Percentiles rank a stretch among this genome's conserved stretches.
These are phyloP conservation scores for Malurus splendens DNA, from an alignment of 2,797 vertebrate species.

Conservation along the genomic window DNA sequence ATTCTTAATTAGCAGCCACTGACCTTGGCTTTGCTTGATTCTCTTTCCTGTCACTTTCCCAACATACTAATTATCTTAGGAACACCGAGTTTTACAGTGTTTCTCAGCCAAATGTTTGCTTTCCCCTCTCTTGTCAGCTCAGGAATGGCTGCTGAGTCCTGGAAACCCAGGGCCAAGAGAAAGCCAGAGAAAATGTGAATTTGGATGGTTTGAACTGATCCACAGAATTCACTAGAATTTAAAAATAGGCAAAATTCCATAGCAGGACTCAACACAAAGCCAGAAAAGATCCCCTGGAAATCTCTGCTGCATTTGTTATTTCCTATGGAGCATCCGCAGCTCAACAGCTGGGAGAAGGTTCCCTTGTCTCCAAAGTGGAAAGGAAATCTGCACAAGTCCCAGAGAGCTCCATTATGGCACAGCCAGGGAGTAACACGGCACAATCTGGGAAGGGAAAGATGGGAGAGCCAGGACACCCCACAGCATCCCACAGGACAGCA, in stretches of 20 bases:
- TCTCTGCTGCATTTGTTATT: background rate
- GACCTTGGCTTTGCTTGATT: constrained; percentile 52
- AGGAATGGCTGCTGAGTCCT: background rate
- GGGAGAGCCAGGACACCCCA: background rate
- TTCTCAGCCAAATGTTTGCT: constrained; percentile 12
- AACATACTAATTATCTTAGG: constrained; percentile 60
- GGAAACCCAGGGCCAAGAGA: background rate
- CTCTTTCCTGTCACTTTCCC: constrained; percentile 57
- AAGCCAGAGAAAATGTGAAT: background rate
- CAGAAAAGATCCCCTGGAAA: background rate
- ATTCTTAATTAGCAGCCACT: constrained; percentile 61
- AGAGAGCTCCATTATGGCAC: background rate
- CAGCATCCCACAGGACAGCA: background rate
- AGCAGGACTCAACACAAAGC: background rate
- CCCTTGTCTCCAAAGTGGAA: background rate
- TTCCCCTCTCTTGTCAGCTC: background rate
- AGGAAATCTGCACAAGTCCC: background rate
- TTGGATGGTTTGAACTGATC: background rate
- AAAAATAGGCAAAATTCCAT: background rate
- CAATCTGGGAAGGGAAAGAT: background rate
- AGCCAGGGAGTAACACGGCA: background rate
- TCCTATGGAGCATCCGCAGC: background rate
- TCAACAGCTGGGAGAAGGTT: background rate
- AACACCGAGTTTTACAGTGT: background rate
- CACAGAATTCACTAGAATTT: background rate